phyloP scores from a whole-genome alignment of 2,797 vertebrate genomes.

The Hoplostethus mediterraneus region DNA sequence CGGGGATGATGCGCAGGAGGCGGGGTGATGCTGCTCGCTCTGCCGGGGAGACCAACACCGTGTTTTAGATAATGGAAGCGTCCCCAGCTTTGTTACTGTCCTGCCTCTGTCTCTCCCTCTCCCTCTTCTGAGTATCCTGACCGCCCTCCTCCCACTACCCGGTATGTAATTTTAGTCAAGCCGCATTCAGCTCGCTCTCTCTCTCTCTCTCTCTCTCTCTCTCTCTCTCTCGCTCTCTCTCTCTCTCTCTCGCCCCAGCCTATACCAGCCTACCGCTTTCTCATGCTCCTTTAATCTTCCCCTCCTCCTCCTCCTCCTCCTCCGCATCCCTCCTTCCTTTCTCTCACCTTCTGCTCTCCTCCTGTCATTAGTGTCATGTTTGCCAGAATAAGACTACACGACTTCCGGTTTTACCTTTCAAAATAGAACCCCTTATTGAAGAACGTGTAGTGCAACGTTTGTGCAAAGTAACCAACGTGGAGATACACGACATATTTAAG shows the following conservation, averaged over 20 bases:
- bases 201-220: conserved; percentile 46
- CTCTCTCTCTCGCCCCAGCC: conserved; percentile 9
- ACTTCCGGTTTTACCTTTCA: conserved; percentile 18
- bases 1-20: conserved; percentile 50
- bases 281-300: too few relatives aligned
- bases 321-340: conserved; percentile 41
- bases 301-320: conserved; percentile 32
- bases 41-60: conserved; percentile 35
- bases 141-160: conserved; percentile 42
- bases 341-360: conserved; percentile 33
- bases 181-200: neutral
- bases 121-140: conserved; percentile 16
- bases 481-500: too few relatives aligned
- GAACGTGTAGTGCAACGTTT: too few relatives aligned
- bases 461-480: too few relatives aligned
- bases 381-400: neutral
- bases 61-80: conserved; percentile 36
- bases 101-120: conserved; percentile 19
- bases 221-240: conserved; percentile 35
- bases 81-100: conserved; percentile 38
- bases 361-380: conserved; percentile 5
- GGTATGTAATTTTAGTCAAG: conserved; percentile 14
- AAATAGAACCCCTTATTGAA: conserved; percentile 14
- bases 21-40: conserved; percentile 51
- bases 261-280: too few relatives aligned